phyloP scores from a whole-genome alignment of 2,888 invertebrate genomes.

The Apodemia duryi region DNA sequence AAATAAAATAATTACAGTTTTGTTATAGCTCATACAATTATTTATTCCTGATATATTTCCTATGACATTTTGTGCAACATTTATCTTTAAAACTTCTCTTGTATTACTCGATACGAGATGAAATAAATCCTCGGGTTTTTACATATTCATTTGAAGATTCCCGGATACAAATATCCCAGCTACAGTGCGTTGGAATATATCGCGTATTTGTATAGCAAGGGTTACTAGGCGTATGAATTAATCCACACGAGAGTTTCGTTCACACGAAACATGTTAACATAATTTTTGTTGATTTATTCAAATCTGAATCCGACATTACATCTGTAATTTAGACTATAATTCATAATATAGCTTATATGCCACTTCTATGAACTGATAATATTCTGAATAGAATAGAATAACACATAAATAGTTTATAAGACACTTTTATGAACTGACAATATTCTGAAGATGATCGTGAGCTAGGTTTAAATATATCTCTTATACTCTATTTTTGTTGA shows the following conservation, averaged over 20 bases:
- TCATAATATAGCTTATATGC: neutral
- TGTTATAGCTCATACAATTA: too few relatives aligned
- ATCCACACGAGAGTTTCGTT: slow-evolving; percentile 27
- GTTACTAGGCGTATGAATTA: slow-evolving; percentile 31
- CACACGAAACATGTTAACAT: slow-evolving; percentile 32
- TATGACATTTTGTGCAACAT: too few relatives aligned
- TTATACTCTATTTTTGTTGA: too few relatives aligned
- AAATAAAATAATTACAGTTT: too few relatives aligned
- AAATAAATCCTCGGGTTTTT: slow-evolving; percentile 1
- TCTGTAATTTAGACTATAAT: slow-evolving; percentile 7
- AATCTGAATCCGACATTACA: slow-evolving; percentile 22
- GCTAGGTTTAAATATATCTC: too few relatives aligned
- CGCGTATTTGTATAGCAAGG: slow-evolving; percentile 15
- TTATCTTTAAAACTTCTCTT: neutral
- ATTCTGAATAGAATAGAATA: too few relatives aligned
- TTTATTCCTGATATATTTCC: too few relatives aligned
- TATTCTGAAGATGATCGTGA: too few relatives aligned
- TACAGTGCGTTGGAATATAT: slow-evolving; percentile 19
- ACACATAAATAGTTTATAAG: slow-evolving; percentile 15
- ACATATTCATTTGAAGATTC: slow-evolving; percentile 19
- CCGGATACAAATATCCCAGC: slow-evolving; percentile 10
- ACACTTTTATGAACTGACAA: neutral
- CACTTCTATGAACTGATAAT: neutral
- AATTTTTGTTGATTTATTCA: slow-evolving; percentile 35
- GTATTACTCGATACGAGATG: neutral